Conservation (phyloP, 2,888 invertebrate genomes). For the Lathronympha strigana region DNA sequence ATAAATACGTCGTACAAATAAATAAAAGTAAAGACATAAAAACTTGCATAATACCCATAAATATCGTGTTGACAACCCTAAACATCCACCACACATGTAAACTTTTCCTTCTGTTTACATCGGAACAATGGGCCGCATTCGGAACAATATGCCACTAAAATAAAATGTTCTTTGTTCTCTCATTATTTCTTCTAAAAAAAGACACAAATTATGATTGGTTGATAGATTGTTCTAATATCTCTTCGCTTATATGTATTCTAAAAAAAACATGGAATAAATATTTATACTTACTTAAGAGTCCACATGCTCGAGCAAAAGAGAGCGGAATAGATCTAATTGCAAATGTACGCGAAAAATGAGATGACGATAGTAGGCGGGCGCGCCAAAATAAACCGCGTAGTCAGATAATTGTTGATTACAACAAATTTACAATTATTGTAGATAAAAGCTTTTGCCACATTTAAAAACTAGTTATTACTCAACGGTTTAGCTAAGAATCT, state of each 20-base stretch:
- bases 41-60: background rate
- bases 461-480: no score
- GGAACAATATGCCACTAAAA: constrained; percentile 69
- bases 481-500: no score
- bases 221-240: background rate
- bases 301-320: no score
- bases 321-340: no score
- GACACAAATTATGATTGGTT: background rate
- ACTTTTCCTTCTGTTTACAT: constrained; percentile 53
- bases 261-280: background rate
- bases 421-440: no score
- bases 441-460: no score
- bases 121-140: constrained; percentile 68
- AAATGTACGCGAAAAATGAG: no score
- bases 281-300: no score
- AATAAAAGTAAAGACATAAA: background rate
- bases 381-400: no score
- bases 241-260: constrained; percentile 2
- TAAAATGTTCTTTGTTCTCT: constrained; percentile 59
- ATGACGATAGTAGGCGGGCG: no score
- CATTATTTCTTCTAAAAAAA: background rate
- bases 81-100: constrained; percentile 51
- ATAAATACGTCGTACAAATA: background rate
- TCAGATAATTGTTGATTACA: no score
- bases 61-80: constrained; percentile 51